Evolutionary conservation across 2,797 vertebrate species (phyloP).

Genomic region (Perodicticus potto): DNA sequence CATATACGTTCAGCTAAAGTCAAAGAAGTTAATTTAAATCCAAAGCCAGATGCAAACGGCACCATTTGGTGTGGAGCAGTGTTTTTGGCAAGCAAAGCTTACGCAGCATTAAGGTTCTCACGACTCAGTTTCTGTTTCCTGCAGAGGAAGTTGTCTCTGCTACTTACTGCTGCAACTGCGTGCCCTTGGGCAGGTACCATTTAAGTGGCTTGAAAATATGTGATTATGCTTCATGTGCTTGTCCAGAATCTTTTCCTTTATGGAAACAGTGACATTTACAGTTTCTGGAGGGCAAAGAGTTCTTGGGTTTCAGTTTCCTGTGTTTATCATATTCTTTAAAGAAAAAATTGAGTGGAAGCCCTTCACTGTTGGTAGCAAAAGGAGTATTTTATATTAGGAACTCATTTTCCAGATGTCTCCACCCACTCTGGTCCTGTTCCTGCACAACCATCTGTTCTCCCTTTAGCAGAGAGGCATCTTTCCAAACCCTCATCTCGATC

Average conservation of each 20-base stretch:
- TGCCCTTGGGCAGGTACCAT: slow-evolving; percentile 77
- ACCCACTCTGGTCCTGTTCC: neutral
- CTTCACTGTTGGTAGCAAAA: neutral
- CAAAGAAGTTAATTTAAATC: slow-evolving; percentile 67
- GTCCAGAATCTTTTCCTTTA: slow-evolving; percentile 62
- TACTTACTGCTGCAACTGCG: slow-evolving; percentile 65
- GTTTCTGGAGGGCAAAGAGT: slow-evolving; percentile 64
- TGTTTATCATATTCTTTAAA: slow-evolving; percentile 45
- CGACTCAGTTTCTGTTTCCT: slow-evolving; percentile 59
- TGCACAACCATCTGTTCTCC: neutral
- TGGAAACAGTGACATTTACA: slow-evolving; percentile 74
- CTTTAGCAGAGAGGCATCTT: neutral
- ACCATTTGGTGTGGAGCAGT: neutral
- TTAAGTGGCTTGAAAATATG: slow-evolving; percentile 80
- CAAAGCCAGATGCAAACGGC: slow-evolving; percentile 50
- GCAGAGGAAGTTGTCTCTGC: slow-evolving; percentile 50
- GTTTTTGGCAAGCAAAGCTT: slow-evolving; percentile 53
- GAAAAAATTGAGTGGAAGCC: slow-evolving; percentile 33
- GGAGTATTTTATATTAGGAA: neutral
- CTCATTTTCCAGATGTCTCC: neutral
- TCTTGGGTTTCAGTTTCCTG: slow-evolving; percentile 71
- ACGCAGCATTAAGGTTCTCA: neutral
- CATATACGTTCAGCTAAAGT: neutral
- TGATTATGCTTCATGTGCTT: slow-evolving; percentile 69
- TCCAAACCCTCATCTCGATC: neutral